Conservation (phyloP, 2,888 invertebrate species). For the Lasioglossum villosulum region DNA sequence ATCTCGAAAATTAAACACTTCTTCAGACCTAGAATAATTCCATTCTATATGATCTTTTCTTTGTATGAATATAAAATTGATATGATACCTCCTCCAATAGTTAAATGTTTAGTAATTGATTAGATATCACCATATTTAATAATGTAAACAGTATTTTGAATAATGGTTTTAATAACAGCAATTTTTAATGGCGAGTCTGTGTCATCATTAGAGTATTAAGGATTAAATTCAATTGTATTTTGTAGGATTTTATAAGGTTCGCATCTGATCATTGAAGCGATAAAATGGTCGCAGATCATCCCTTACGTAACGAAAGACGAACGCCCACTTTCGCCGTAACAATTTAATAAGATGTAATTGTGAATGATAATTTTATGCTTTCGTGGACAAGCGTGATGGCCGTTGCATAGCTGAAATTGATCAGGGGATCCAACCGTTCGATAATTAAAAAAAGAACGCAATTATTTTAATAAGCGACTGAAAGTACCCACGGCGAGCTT, state of each 20-base stretch:
- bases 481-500: neutral
- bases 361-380: constrained; percentile 9
- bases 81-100: no score
- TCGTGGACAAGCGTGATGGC: neutral
- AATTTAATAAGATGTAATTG: neutral
- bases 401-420: neutral
- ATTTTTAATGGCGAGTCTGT: no score
- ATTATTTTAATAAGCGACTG: neutral
- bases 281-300: neutral
- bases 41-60: no score
- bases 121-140: no score
- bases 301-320: neutral
- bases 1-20: no score
- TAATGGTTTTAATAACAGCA: no score
- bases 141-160: no score
- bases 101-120: no score
- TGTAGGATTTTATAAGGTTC: neutral
- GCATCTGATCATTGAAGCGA: neutral
- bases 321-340: neutral
- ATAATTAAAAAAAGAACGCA: neutral
- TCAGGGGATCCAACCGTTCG: neutral
- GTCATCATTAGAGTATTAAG: no score
- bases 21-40: no score
- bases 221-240: neutral
- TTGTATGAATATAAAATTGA: no score